These are phyloP conservation scores for Morpho achilles DNA, from an alignment of 2,888 invertebrate genomes.

Conservation along the genomic window DNA sequence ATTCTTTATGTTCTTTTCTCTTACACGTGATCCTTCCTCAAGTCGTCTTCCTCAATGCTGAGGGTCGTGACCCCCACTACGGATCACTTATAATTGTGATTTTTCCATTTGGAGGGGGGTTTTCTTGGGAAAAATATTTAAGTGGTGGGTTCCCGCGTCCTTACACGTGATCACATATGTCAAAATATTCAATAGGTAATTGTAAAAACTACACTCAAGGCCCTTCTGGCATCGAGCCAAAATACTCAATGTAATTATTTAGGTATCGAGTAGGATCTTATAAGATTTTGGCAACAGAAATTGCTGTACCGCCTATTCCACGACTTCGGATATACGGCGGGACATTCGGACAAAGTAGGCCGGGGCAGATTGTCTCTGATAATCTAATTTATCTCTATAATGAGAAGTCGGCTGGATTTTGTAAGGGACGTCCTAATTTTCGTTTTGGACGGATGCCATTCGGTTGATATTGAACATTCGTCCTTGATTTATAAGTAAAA, in stretches of 20 bases:
- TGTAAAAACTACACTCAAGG: conserved; percentile 1
- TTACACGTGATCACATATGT: conserved; percentile 4
- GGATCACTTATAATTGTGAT: too few relatives aligned
- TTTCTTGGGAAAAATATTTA: too few relatives aligned
- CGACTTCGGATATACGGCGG: not conserved
- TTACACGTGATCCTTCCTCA: conserved; percentile 2
- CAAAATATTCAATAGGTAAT: conserved; percentile 4
- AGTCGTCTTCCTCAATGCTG: too few relatives aligned
- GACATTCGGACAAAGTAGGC: conserved; percentile 1
- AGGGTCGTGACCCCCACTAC: too few relatives aligned
- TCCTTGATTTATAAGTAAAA: too few relatives aligned
- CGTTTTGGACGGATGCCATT: not conserved
- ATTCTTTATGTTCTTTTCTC: too few relatives aligned
- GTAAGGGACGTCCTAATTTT: not conserved
- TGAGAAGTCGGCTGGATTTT: not conserved
- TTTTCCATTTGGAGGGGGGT: too few relatives aligned
- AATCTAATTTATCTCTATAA: conserved; percentile 4
- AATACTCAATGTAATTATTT: conserved; percentile 13
- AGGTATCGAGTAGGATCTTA: conserved; percentile 6
- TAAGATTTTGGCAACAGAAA: conserved; percentile 14
- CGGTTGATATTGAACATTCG: too few relatives aligned
- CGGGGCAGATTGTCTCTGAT: not conserved
- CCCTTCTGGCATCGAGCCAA: conserved; percentile 6
- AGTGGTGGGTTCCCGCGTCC: too few relatives aligned
- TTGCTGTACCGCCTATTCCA: conserved; percentile 1